Conservation (phyloP, 2,888 invertebrate species). For the Helobdella robusta region DNA sequence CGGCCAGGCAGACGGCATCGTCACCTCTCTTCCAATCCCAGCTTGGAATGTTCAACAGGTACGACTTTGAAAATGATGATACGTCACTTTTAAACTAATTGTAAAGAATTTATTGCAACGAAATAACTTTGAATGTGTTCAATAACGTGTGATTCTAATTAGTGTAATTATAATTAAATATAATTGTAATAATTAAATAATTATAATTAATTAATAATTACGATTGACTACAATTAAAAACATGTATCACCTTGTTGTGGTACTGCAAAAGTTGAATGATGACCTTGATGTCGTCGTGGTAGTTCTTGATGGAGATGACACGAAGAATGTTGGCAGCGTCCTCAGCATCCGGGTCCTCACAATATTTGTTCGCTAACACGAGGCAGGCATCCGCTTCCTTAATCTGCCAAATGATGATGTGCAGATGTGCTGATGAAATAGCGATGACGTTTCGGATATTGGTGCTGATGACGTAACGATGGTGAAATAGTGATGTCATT, state of each 20-base stretch:
- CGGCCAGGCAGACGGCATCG: slow-evolving; percentile 97
- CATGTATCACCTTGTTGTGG: slow-evolving; percentile 58
- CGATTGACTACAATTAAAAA: too few species aligned
- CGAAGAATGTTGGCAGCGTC: slow-evolving; percentile 99
- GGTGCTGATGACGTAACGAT: too few species aligned
- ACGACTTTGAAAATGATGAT: slow-evolving; percentile 63
- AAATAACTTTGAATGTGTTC: too few species aligned
- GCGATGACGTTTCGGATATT: too few species aligned
- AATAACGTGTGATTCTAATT: too few species aligned
- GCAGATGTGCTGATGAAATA: too few species aligned
- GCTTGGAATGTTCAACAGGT: slow-evolving; percentile 97
- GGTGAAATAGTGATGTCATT: too few species aligned
- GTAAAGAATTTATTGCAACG: too few species aligned
- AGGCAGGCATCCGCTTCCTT: slow-evolving; percentile 94
- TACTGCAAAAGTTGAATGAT: slow-evolving; percentile 99
- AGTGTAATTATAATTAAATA: too few species aligned
- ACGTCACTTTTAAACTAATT: too few species aligned
- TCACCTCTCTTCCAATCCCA: slow-evolving; percentile 99
- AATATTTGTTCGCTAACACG: slow-evolving; percentile 98
- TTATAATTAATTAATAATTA: too few species aligned
- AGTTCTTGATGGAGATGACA: slow-evolving; percentile 99
- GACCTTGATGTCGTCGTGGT: slow-evolving; percentile 96
- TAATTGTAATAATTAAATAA: too few species aligned
- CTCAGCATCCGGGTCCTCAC: slow-evolving; percentile 98
- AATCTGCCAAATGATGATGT: slow-evolving; percentile 41